Evolutionary conservation across 2,113 vertebrate genomes (phyloP).

Genomic region (Phrynocephalus versicolor): DNA sequence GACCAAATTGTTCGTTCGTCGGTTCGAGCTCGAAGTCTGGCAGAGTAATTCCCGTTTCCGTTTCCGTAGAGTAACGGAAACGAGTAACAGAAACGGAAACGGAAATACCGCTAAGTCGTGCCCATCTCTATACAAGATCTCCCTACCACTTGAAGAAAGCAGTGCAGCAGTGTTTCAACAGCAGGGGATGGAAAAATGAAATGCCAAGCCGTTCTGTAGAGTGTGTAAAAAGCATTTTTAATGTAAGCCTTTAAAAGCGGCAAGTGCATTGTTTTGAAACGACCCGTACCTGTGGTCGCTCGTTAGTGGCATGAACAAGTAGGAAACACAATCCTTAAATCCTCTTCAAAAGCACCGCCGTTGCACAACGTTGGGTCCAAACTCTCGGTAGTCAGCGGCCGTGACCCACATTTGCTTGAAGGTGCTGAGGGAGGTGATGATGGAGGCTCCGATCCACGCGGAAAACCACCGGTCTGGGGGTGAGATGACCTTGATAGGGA

Average conservation of each 20-base stretch:
- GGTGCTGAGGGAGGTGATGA: conserved; percentile 60
- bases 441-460: conserved; percentile 57
- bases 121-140: too few species aligned
- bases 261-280: background rate
- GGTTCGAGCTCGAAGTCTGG: too few species aligned
- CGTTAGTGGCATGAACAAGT: too few species aligned
- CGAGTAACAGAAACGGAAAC: too few species aligned
- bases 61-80: too few species aligned
- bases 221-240: background rate
- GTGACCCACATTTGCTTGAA: conserved; percentile 70
- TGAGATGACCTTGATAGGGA: conserved; percentile 59
- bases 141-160: too few species aligned
- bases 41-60: too few species aligned
- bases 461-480: conserved; percentile 63
- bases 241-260: background rate
- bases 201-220: background rate
- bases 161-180: background rate
- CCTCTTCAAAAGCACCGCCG: conserved; percentile 60
- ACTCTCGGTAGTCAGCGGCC: conserved; percentile 56
- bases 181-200: background rate
- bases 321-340: background rate
- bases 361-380: conserved; percentile 53
- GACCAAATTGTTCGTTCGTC: too few species aligned
- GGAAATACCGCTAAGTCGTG: too few species aligned
- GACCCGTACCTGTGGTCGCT: too few species aligned